These are phyloP conservation scores for Glaucidium brasilianum DNA, from an alignment of 2,113 vertebrate genomes.

Conservation along the genomic window DNA sequence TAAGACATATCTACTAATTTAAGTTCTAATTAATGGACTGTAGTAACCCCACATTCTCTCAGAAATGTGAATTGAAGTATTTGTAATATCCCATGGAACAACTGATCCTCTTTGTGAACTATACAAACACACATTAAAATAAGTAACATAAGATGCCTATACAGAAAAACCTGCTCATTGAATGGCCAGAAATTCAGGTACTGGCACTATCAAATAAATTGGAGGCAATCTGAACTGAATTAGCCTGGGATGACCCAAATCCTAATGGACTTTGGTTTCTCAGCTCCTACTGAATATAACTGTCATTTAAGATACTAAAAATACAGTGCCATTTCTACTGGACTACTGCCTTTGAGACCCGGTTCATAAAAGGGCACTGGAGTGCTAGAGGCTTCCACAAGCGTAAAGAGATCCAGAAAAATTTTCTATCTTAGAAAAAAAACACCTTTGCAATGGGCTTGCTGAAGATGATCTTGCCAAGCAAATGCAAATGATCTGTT, in stretches of 20 bases:
- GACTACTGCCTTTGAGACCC: not conserved
- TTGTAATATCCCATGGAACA: not conserved
- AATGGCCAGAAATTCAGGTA: not conserved
- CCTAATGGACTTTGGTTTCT: not conserved
- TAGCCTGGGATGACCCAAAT: not conserved
- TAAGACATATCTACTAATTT: not conserved
- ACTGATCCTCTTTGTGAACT: not conserved
- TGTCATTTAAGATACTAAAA: not conserved
- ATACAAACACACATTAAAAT: not conserved
- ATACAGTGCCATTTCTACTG: not conserved
- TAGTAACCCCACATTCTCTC: not conserved
- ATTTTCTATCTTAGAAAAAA: not conserved
- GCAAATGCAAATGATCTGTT: not conserved
- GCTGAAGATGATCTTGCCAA: not conserved
- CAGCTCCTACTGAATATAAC: rapidly evolving
- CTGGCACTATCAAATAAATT: not conserved
- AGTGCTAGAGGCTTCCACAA: not conserved
- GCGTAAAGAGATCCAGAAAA: not conserved
- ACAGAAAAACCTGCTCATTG: not conserved
- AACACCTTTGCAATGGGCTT: not conserved
- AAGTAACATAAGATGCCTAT: not conserved
- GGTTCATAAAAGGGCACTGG: rapidly evolving
- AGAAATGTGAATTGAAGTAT: not conserved
- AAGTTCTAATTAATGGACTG: not conserved
- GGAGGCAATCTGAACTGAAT: not conserved